Evolutionary conservation across 2,888 invertebrate genomes (phyloP).

Genomic region (Dryococelus australis): DNA sequence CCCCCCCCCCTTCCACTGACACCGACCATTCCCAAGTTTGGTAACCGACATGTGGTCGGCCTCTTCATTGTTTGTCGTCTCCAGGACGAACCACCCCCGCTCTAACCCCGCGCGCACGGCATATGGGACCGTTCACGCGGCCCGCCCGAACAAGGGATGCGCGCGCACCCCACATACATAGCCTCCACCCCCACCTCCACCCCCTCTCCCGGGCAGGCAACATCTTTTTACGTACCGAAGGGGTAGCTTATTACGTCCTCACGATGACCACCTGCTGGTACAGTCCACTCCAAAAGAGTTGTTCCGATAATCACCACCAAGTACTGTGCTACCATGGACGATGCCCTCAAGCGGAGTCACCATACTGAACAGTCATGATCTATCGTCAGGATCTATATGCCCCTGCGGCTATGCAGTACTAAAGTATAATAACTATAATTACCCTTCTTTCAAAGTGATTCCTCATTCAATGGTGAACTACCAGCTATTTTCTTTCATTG

Average conservation of each 20-base stretch:
- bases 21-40: background rate
- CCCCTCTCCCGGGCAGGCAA: background rate
- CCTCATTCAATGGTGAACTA: background rate
- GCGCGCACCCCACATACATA: background rate
- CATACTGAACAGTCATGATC: background rate
- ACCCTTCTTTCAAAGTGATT: background rate
- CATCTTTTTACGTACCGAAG: background rate
- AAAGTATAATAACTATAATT: background rate
- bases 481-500: background rate
- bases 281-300: background rate
- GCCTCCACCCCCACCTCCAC: background rate
- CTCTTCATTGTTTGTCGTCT: background rate
- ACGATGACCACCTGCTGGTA: slow-evolving; percentile 16
- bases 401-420: background rate
- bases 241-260: slow-evolving; percentile 16
- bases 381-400: background rate
- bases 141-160: background rate
- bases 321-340: too few relatives aligned
- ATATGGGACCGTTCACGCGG: background rate
- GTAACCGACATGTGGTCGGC: slow-evolving; percentile 1
- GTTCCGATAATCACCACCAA: background rate
- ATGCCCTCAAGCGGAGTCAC: background rate
- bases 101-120: background rate
- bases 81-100: background rate
- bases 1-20: background rate